phyloP scores from a whole-genome alignment of 2,888 invertebrate species.

The Drosophila falleni region DNA sequence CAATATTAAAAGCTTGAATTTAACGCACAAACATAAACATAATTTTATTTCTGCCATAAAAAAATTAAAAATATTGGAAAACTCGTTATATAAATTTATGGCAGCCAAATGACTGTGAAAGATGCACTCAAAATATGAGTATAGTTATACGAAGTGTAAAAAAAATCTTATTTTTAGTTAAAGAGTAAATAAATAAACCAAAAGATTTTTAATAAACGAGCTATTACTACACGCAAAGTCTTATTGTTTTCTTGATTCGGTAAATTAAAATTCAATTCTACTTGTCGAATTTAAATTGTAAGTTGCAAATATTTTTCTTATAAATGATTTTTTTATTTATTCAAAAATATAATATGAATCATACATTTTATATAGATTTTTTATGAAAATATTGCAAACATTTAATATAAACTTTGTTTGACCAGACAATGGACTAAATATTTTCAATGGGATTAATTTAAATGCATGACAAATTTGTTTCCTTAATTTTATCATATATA shows the following conservation, averaged over 20 bases:
- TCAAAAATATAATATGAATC: too few relatives aligned
- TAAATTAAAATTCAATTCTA: too few relatives aligned
- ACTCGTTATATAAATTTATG: not conserved
- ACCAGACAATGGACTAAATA: not conserved
- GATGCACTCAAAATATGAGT: not conserved
- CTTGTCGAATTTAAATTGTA: too few relatives aligned
- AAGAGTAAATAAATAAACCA: not conserved
- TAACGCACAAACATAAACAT: conserved; percentile 8
- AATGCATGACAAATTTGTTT: conserved; percentile 26
- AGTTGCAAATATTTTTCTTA: not conserved
- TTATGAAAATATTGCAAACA: too few relatives aligned
- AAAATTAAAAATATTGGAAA: not conserved
- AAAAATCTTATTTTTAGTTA: not conserved
- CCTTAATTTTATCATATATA: conserved; percentile 13
- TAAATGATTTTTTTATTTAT: not conserved
- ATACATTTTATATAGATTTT: too few relatives aligned
- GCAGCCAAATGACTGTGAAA: not conserved
- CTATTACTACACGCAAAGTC: too few relatives aligned
- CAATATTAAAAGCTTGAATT: conserved; percentile 24
- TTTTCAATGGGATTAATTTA: conserved; percentile 5
- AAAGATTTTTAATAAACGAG: too few relatives aligned
- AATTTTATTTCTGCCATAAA: conserved; percentile 2
- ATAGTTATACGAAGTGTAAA: not conserved
- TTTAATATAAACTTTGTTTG: not conserved
- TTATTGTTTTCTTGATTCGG: too few relatives aligned